Base-by-base conservation (phyloP, 2,888 invertebrate genomes). In the Acanthococcus lagerstroemiae region DNA sequence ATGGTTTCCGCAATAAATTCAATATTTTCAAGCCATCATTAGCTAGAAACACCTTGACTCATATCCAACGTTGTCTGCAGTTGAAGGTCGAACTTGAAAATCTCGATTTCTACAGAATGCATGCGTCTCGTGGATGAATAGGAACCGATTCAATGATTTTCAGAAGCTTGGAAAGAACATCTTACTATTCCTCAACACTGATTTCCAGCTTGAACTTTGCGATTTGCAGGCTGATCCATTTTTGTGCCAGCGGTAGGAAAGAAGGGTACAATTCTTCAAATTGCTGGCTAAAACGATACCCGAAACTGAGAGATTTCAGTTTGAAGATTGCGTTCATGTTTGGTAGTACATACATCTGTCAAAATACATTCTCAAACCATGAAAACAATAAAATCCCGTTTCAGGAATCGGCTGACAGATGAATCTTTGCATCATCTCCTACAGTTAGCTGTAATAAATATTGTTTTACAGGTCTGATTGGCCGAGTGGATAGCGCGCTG, bases 311-410 rank as follows among this genome's bases (percentile, higher is more conserved):
- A 61, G n/a, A 50, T 52, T 54, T 63, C 30, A 54, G 37, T 30
- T 52, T 63, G 52, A 63, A 52, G 37, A 58, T 69, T 27, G 61
- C 60, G 21, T 69, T 66, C 24, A 68, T 67, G 67, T 69, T 69
- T 55, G 69, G 69, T 21, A 69, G 67, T 45, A 67, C 56, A 37
- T 69, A 69, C 50, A n/a, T 37, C 37, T 37, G 67, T 61, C 67
- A 69, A 55, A 66, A 56, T 60, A 52, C 56, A 55, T 21, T 37
- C 37, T 37, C 37, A 37, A n/a, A n/a, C 45, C 27, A 66, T 63
- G 66, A 68, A 68, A 57, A 56, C 54, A 22, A 56, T 69, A 37
- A 69, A 69, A 55, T 46, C 24, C 50, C 26, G 37, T 37, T 37
- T 15, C n/a, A 37, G 37, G 37, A 37, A 37, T 37, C 37, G 37